Percentiles rank a stretch among this genome's conserved stretches.
Conservation (phyloP, 2,797 vertebrate species). For the Danio choprae region DNA sequence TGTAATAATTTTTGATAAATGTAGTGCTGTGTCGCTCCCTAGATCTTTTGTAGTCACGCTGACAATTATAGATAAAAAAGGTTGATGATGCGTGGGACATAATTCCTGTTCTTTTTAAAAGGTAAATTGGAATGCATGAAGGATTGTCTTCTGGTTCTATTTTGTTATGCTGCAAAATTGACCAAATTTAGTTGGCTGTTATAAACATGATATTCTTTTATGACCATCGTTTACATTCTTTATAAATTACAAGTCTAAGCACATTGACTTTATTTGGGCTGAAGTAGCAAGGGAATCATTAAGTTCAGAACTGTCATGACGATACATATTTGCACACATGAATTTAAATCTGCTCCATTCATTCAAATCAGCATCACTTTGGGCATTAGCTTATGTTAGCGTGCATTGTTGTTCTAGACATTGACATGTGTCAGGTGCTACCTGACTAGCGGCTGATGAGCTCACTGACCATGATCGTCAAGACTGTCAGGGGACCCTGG, state of each 20-base stretch:
- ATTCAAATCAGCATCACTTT: slow-evolving; percentile 57
- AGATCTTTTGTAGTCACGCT: neutral
- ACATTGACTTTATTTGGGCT: slow-evolving; percentile 30
- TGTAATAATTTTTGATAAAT: neutral
- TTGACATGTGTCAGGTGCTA: slow-evolving; percentile 81
- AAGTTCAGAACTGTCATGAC: slow-evolving; percentile 62
- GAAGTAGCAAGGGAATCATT: slow-evolving; percentile 51
- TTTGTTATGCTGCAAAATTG: slow-evolving; percentile 54
- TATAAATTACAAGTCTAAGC: slow-evolving; percentile 44
- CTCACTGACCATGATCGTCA: slow-evolving; percentile 82
- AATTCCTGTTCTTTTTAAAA: slow-evolving; percentile 25
- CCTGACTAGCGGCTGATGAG: slow-evolving; percentile 80
- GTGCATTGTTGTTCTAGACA: slow-evolving; percentile 64
- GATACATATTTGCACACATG: slow-evolving; percentile 48
- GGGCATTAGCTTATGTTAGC: slow-evolving; percentile 57
- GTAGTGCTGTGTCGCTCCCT: neutral
- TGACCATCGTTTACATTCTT: slow-evolving; percentile 43
- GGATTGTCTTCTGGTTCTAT: slow-evolving; percentile 44
- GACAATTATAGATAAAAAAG: neutral
- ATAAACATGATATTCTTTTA: slow-evolving; percentile 34
- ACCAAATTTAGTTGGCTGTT: slow-evolving; percentile 1
- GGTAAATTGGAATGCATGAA: slow-evolving; percentile 4
- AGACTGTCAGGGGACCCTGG: slow-evolving; percentile 74
- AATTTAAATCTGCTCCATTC: slow-evolving; percentile 57
- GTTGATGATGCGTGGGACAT: neutral